Conservation (phyloP, 2,888 invertebrate genomes). For the Fragum fragum region DNA sequence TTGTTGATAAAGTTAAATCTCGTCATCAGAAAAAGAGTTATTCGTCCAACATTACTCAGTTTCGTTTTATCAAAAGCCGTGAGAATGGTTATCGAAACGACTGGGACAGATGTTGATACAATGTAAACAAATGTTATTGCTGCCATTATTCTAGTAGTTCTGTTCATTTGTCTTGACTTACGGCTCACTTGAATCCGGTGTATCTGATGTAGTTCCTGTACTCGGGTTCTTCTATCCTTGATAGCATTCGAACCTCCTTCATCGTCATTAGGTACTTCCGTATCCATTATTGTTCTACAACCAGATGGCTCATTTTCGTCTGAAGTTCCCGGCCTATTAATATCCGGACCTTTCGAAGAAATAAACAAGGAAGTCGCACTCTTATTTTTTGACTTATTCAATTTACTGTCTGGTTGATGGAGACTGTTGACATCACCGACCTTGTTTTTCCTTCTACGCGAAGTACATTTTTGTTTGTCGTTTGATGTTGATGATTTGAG, state of each 20-base stretch:
- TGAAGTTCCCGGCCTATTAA: background rate
- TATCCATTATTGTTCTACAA: background rate
- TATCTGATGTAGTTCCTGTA: background rate
- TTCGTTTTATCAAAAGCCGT: background rate
- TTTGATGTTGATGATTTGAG: background rate
- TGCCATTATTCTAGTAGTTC: background rate
- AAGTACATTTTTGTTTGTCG: background rate
- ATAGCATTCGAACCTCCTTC: background rate
- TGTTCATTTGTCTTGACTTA: background rate
- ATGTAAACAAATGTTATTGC: background rate
- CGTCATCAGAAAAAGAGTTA: background rate
- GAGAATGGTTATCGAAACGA: background rate
- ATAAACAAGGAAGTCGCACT: too few species aligned
- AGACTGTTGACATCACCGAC: background rate
- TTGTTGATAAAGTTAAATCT: background rate
- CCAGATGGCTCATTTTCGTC: background rate
- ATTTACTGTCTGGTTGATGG: background rate
- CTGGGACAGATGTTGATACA: background rate
- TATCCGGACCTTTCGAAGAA: background rate
- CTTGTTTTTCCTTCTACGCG: background rate
- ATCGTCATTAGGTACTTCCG: background rate
- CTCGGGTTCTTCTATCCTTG: background rate
- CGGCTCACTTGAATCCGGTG: background rate
- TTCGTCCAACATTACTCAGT: background rate
- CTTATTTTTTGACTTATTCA: background rate